These are phyloP conservation scores for Melanostoma scalare DNA, from an alignment of 2,888 invertebrate species.

Conservation along the genomic window DNA sequence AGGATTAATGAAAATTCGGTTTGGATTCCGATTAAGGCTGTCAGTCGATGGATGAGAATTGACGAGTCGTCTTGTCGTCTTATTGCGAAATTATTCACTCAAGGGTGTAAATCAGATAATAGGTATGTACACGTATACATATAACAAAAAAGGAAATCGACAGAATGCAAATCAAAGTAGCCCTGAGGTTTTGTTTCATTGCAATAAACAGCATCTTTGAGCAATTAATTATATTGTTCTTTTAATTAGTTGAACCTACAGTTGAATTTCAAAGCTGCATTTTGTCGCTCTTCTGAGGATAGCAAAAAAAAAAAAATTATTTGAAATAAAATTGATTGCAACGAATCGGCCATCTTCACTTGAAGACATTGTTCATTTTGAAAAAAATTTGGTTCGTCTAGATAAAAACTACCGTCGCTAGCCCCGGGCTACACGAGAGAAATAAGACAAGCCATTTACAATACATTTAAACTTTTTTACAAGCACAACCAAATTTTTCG, in stretches of 20 bases:
- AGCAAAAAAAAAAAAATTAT: no score
- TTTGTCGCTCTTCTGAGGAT: no score
- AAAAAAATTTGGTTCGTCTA: no score
- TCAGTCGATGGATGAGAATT: slow-evolving; percentile 8
- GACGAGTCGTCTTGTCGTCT: slow-evolving; percentile 25
- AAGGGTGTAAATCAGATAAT: slow-evolving; percentile 42
- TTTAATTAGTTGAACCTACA: slow-evolving; percentile 1
- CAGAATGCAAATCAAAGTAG: neutral
- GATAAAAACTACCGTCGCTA: no score
- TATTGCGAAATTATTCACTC: slow-evolving; percentile 68
- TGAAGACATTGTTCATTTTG: no score
- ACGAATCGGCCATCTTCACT: no score
- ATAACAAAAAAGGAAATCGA: neutral
- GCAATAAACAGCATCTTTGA: neutral
- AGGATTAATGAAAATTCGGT: slow-evolving; percentile 61
- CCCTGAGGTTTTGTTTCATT: neutral
- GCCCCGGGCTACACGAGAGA: no score
- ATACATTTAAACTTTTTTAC: no score
- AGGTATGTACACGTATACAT: neutral
- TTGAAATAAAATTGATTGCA: no score
- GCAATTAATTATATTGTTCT: slow-evolving; percentile 5
- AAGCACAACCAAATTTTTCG: no score
- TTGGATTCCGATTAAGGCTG: slow-evolving; percentile 39
- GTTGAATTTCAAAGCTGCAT: neutral
- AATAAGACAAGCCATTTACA: no score